Evolutionary conservation across 2,888 invertebrate genomes (phyloP).

Genomic region (Caenorhabditis doughertyi): DNA sequence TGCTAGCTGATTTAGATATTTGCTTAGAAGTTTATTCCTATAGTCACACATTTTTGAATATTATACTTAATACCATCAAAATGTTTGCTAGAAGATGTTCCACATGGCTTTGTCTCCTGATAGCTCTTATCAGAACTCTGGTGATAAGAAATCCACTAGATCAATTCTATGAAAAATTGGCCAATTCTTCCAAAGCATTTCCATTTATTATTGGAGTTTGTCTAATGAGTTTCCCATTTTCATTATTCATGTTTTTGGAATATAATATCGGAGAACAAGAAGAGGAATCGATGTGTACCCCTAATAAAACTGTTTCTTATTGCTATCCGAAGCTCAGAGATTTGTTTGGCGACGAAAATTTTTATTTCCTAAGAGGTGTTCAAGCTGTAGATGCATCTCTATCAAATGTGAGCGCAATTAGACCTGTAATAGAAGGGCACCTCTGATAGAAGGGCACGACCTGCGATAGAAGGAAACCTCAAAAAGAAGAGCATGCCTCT

Average conservation of each 20-base stretch:
- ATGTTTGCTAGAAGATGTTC: not conserved
- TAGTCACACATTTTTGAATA: not conserved
- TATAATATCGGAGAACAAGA: no score
- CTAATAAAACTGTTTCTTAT: no score
- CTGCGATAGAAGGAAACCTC: no score
- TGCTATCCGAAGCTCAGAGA: no score
- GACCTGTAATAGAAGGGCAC: no score
- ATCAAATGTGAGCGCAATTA: no score
- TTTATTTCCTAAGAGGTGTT: no score
- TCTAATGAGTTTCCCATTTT: not conserved
- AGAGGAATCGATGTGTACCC: no score
- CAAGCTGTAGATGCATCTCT: no score
- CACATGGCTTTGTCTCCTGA: conserved; percentile 5
- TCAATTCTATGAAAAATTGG: not conserved
- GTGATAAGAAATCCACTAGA: conserved; percentile 1
- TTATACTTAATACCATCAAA: not conserved
- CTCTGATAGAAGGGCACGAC: no score
- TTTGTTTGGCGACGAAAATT: no score
- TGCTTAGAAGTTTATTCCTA: not conserved
- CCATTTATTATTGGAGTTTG: not conserved
- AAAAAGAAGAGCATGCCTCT: no score
- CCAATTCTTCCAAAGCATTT: not conserved
- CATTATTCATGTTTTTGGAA: not conserved
- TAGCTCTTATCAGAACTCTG: not conserved
- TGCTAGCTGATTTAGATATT: not conserved